Evolutionary conservation across 2,797 vertebrate species (phyloP).

Genomic region (Darevskia nairensis): DNA sequence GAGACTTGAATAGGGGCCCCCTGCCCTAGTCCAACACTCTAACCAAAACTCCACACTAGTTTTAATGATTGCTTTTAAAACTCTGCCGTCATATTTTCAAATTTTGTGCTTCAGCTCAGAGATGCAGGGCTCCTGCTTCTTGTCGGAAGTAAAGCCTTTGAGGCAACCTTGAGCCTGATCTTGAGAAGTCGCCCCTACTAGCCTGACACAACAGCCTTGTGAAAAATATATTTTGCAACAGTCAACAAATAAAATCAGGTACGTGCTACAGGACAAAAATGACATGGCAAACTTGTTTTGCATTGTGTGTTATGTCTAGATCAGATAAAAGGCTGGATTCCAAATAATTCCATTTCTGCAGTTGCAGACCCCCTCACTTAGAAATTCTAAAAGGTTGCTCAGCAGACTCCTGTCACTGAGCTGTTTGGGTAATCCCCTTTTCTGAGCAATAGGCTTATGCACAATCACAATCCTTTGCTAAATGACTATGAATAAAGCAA

Average conservation of each 20-base stretch:
- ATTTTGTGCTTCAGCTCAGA: too few relatives aligned
- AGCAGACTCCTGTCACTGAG: not conserved
- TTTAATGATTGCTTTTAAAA: too few relatives aligned
- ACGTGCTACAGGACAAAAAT: not conserved
- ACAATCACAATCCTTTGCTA: not conserved
- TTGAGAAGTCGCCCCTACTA: not conserved
- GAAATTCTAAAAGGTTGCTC: not conserved
- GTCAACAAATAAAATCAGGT: not conserved
- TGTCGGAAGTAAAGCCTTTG: not conserved
- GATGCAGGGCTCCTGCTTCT: not conserved
- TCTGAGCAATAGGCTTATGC: not conserved
- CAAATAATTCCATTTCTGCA: not conserved
- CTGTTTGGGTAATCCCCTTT: not conserved
- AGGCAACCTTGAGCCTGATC: too few relatives aligned
- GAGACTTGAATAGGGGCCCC: too few relatives aligned
- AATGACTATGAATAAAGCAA: not conserved
- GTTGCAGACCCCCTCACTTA: not conserved
- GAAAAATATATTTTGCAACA: not conserved
- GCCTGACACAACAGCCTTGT: not conserved
- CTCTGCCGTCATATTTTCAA: too few relatives aligned
- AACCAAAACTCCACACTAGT: too few relatives aligned
- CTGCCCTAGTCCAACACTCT: too few relatives aligned
- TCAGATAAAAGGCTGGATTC: conserved; percentile 1
- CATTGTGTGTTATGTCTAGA: conserved; percentile 1
- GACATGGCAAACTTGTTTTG: not conserved